Base-by-base conservation (phyloP, 2,113 vertebrate species). In the Fulica atra region DNA sequence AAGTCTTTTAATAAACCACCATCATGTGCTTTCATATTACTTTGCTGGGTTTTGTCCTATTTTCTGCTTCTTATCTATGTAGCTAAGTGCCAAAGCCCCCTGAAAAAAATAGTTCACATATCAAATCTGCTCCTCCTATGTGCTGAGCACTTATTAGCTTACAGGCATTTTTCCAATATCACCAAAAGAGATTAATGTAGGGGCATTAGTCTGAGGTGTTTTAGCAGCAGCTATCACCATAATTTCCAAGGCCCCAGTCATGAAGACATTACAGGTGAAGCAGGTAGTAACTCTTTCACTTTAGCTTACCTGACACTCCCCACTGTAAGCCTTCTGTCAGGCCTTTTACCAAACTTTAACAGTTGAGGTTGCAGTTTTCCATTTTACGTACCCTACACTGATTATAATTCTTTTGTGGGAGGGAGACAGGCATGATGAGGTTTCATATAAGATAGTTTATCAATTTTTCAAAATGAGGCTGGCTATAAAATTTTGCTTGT, bases 151-250 rank as follows among this genome's bases (percentile, higher is more conserved):
- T 92, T 90, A 79, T 38, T 89, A 69, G 70, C 73, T 92, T 85
- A 64, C 59, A 92, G 95, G 69, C 83, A 84, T 93, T 94, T 94
- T 94, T 88, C 69, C 77, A 94, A 3, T 93, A 71, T 87, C 69
- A 69, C 76, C 64, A 64, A 64, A 92, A 71, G 50, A 93, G 72
- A 86, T 77, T 92, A 87, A 94, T 87, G 46, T 42, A 46, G 29
- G 65, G 65, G 44, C 83, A 82, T 87, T 94, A 69, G 40, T 76
- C 57, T 65, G 65, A 79, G 66, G 17, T 70, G 35, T 9, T 79
- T 73, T 46, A 73, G 66, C 28, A 94, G 80, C 33, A 86, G 63
- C 70, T 74, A 50, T 82, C 74, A 73, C 33, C 1, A 0, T 61
- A 77, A 61, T 86, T 69, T 50, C 66, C 6, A 11, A 66, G 66